Base-by-base conservation (phyloP, 2,797 vertebrate species). In the Takifugu ocellatus region DNA sequence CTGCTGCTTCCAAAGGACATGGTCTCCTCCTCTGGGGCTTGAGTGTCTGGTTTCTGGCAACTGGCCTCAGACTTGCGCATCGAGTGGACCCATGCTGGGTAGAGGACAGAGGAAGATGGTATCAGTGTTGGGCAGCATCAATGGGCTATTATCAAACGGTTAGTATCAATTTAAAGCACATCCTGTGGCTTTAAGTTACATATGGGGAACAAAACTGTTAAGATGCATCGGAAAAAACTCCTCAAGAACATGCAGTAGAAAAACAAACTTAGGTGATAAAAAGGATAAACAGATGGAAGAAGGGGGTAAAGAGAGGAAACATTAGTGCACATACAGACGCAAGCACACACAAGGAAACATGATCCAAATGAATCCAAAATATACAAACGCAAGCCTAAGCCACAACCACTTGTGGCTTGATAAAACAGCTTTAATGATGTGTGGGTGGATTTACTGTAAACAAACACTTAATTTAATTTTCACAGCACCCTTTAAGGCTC, bases 11-110 rank as follows among this genome's bases (percentile, higher is more conserved):
- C 81, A 51, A 89, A 36, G 8, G 91, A 92, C 48, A 72, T 39
- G 0, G 87, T 92, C 75, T 93, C 91, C 1, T 84, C 89, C 27
- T 83, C 78, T 1, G 72, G 63, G 11, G 54, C 55, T 56, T 82
- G 77, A 15, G 59, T 63, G 49, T 85, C 79, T 26, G 63, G 58
- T 59, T 56, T 77, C 59, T 59, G 83, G 46, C 12, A 56, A 25
- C 47, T 66, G 26, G 57, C 55, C 51, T 53, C 49, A n/a, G 74
- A 63, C 33, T 46, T 70, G 48, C 53, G 70, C 63, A 54, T 54
- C 7, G 85, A 85, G 58, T 84, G 77, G 36, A 88, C 77, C 89
- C 90, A 91, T 51, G 79, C 91, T 92, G 74, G 11, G 17, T n/a
- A 56, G 39, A 76, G 12, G 55, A 77, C 0, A 59, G 44, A 59